Evolutionary conservation across 2,888 invertebrate species (phyloP), one percentile per base, ranked within the genome.

Genomic region (Himalopsyche anomala): DNA sequence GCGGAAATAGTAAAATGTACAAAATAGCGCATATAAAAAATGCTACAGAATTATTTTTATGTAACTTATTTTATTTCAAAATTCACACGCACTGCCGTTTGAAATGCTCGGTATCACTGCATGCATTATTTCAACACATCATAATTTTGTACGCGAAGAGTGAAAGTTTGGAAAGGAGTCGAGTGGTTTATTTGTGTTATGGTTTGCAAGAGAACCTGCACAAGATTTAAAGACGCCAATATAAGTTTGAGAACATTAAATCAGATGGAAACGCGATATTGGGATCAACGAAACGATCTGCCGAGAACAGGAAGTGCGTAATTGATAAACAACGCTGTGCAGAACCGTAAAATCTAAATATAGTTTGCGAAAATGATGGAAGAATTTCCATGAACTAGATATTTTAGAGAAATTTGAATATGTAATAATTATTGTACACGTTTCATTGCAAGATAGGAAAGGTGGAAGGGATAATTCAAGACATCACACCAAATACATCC

Each of bases 211-310:
- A 36, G 4, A 36, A 38, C 74, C 28, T 6, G 11, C 38, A 38
- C 12, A 36, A 2, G 42, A 8, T 8, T 5, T 8, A 8, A 45
- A 19, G 2, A 38, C 36, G 15, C 74, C 36, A 15, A 74, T 74
- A 19, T 51, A 74, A 38, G 74, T 74, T 74, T 74, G 11, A 15
- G 36, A 74, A 38, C 74, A 36, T 74, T 74, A 74, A 74, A 28
- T 74, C 15, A 15, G 36, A 74, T 74, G 74, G 74, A 74, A 74
- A 74, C 74, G 74, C 74, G 74, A 38, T 74, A 74, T 74, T 36
- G 74, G 38, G 38, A 74, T 74, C 38, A 38, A 38, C 36, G 74
- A 5, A 74, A 36, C 74, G 74, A 11, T 74, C 36, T 36, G 74
- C 38, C 5, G 36, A 74, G 38, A 74, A 74, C 74, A 74, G 74